phyloP scores from a whole-genome alignment of 2,797 vertebrate genomes.

The Periophthalmus magnuspinnatus region DNA sequence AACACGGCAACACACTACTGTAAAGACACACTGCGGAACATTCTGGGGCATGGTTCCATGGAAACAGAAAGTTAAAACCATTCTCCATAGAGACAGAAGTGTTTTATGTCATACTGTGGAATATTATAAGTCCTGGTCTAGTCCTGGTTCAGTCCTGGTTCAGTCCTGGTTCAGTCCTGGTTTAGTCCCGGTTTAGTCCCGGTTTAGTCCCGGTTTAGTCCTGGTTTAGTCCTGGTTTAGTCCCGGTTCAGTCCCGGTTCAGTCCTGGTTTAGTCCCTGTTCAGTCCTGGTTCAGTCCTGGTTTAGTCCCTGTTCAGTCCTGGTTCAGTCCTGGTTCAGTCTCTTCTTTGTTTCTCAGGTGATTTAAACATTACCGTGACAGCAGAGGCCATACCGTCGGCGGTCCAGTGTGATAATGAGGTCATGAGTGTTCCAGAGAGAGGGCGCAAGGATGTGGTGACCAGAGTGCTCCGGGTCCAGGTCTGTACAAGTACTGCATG shows the following conservation, averaged over 20 bases:
- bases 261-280: neutral
- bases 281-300: neutral
- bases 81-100: no score
- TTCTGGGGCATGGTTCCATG: no score
- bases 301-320: neutral
- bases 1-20: neutral
- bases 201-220: no score
- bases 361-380: conserved; percentile 73
- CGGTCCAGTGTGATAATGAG: conserved; percentile 68
- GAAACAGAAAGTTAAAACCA: no score
- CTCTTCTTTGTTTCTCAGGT: conserved; percentile 56
- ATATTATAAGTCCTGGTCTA: no score
- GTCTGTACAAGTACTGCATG: no score
- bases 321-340: neutral
- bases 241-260: neutral
- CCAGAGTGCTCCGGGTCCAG: conserved; percentile 53
- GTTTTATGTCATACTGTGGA: no score
- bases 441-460: conserved; percentile 75
- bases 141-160: no score
- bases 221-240: neutral
- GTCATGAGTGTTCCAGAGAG: conserved; percentile 65
- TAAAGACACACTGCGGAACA: no score
- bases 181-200: no score
- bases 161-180: no score
- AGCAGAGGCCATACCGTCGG: conserved; percentile 73